phyloP scores from a whole-genome alignment of 2,888 invertebrate genomes.

The Meloe dianella region DNA sequence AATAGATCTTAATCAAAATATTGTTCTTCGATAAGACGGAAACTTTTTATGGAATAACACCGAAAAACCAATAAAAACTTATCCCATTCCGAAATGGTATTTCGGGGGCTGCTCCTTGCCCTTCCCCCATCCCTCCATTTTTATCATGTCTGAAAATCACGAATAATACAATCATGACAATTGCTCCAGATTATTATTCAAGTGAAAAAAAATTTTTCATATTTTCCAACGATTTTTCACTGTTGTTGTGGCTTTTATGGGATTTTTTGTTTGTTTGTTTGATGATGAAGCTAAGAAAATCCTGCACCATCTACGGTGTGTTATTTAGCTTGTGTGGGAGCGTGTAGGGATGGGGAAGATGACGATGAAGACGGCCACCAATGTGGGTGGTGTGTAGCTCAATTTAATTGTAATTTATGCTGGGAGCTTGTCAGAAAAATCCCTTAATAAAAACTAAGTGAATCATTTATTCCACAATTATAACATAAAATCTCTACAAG shows the following conservation, averaged over 20 bases:
- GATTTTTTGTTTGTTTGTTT: no score
- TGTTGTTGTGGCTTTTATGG: no score
- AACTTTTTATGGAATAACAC: neutral
- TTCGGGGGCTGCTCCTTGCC: neutral
- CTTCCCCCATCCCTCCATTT: no score
- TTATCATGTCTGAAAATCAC: neutral
- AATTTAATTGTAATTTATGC: neutral
- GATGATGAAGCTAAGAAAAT: neutral
- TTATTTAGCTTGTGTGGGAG: neutral
- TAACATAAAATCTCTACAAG: neutral
- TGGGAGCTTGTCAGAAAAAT: neutral
- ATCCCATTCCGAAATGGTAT: neutral
- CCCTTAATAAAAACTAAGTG: neutral
- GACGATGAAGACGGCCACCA: neutral
- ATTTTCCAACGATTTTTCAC: neutral
- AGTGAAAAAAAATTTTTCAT: neutral
- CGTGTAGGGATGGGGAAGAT: neutral
- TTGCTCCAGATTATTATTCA: neutral
- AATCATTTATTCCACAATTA: neutral
- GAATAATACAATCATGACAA: neutral
- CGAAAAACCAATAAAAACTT: conserved; percentile 6
- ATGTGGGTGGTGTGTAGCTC: no score
- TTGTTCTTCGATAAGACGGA: conserved; percentile 6
- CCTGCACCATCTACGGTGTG: neutral
- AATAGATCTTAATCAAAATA: conserved; percentile 17